Percentiles rank a stretch among this genome's conserved stretches.
Evolutionary conservation across 2,888 invertebrate genomes (phyloP).

Genomic region (Mimumesa dahlbomi): DNA sequence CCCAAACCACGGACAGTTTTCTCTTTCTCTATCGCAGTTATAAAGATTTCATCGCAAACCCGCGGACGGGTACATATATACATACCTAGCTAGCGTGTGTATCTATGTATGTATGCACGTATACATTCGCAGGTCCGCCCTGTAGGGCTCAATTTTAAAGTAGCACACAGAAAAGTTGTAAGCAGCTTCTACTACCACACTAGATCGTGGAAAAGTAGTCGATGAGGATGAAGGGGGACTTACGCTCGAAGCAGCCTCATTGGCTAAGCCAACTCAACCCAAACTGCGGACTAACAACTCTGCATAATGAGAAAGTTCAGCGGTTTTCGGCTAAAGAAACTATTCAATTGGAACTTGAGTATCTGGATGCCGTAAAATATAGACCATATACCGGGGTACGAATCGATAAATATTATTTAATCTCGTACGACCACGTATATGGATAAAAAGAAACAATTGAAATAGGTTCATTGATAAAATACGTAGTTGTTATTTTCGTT

Average conservation of each 20-base stretch:
- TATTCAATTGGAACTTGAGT: conserved; percentile 63
- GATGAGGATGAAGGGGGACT: conserved; percentile 19
- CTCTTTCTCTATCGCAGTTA: background rate
- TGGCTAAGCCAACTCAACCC: conserved; percentile 64
- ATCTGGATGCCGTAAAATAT: conserved; percentile 34
- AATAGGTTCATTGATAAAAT: background rate
- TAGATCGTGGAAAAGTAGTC: conserved; percentile 50
- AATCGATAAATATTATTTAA: conserved; percentile 16
- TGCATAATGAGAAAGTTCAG: conserved; percentile 68
- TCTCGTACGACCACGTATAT: conserved; percentile 9
- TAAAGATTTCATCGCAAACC: conserved; percentile 12
- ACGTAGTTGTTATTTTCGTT: no score
- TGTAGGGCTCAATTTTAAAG: conserved; percentile 58
- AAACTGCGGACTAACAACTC: conserved; percentile 66
- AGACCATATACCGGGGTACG: background rate
- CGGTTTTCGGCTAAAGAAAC: conserved; percentile 65
- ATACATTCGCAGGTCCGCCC: conserved; percentile 8
- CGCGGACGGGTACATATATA: background rate
- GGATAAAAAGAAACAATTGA: conserved; percentile 3
- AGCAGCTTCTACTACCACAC: conserved; percentile 59
- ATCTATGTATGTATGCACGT: no score
- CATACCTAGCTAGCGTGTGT: background rate
- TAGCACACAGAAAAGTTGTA: conserved; percentile 64
- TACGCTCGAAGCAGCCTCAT: conserved; percentile 50
- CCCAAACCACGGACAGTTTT: background rate